Conservation (phyloP, 30 jellyfish, hydroid and myxozoan genomes). For the Sanderia malayensis region DNA sequence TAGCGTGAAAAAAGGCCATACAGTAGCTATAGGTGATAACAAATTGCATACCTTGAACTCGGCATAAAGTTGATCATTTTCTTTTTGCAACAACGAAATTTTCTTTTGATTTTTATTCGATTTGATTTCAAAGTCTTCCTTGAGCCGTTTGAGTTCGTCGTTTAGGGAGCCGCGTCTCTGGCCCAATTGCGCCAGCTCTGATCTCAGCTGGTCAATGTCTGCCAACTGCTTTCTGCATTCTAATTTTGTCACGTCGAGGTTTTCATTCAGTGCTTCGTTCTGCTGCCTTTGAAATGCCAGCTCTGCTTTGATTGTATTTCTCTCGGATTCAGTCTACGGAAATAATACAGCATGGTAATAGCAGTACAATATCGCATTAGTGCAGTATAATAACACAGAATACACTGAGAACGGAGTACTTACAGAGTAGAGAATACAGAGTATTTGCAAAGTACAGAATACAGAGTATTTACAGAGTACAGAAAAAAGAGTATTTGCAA, state of each 20-base stretch:
- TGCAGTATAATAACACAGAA: too few relatives aligned
- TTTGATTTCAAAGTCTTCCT: slow-evolving; percentile 2
- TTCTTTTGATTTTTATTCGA: slow-evolving; percentile 19
- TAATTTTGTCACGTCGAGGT: slow-evolving; percentile 18
- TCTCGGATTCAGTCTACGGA: slow-evolving; percentile 31
- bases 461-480: too few relatives aligned
- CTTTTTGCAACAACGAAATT: slow-evolving; percentile 5
- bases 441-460: too few relatives aligned
- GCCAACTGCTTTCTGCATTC: slow-evolving; percentile 25
- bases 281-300: slow-evolving; percentile 34
- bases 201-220: slow-evolving; percentile 39
- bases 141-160: slow-evolving; percentile 32
- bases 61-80: slow-evolving; percentile 22
- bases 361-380: not conserved
- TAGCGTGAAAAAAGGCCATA: too few relatives aligned
- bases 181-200: slow-evolving; percentile 21
- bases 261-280: slow-evolving; percentile 28
- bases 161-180: slow-evolving; percentile 31
- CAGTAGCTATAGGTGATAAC: too few relatives aligned
- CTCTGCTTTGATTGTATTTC: slow-evolving; percentile 45
- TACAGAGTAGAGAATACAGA: too few relatives aligned
- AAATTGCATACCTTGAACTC: slow-evolving; percentile 50
- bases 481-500: too few relatives aligned
- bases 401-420: too few relatives aligned
- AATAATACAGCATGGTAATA: not conserved